These are phyloP conservation scores for Pygmarrhopalites habei DNA, from an alignment of 1,140 invertebrate genomes.

Conservation along the genomic window DNA sequence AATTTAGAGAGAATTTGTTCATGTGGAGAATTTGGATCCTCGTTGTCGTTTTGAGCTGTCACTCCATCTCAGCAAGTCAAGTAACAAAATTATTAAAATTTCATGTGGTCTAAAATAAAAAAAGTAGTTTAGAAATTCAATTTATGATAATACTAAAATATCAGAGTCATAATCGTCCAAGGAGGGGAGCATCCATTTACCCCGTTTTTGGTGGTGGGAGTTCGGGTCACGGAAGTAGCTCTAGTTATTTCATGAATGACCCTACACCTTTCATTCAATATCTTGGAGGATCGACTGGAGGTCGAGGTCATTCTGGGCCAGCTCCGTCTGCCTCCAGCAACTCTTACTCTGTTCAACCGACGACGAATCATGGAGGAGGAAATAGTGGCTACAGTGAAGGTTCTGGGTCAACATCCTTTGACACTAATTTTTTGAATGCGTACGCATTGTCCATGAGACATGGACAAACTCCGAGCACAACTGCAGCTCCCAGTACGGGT, in stretches of 20 bases:
- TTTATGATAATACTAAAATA: too few relatives aligned
- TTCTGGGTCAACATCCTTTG: constrained; percentile 1
- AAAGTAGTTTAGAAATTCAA: too few relatives aligned
- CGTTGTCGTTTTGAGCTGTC: too few relatives aligned
- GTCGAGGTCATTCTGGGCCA: not conserved
- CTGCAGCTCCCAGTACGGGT: not conserved
- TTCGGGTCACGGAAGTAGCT: not conserved
- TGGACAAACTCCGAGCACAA: not conserved
- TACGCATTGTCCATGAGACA: not conserved
- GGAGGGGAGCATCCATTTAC: constrained; percentile 15
- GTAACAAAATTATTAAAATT: too few relatives aligned
- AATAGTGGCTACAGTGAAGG: constrained; percentile 2
- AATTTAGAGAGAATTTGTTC: too few relatives aligned
- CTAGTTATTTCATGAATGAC: too few relatives aligned
- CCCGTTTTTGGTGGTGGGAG: constrained; percentile 13
- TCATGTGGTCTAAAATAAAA: too few relatives aligned
- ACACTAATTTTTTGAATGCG: constrained; percentile 3
- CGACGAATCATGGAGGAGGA: too few relatives aligned
- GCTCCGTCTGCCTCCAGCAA: not conserved
- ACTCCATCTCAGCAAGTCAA: too few relatives aligned
- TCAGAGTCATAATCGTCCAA: constrained; percentile 2
- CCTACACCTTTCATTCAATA: constrained; percentile 9
- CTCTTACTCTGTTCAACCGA: not conserved
- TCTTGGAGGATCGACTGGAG: constrained; percentile 10
- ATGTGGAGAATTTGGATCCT: too few relatives aligned